Conservation (phyloP, 2,797 vertebrate species). For the Sebastes hopkinsi region DNA sequence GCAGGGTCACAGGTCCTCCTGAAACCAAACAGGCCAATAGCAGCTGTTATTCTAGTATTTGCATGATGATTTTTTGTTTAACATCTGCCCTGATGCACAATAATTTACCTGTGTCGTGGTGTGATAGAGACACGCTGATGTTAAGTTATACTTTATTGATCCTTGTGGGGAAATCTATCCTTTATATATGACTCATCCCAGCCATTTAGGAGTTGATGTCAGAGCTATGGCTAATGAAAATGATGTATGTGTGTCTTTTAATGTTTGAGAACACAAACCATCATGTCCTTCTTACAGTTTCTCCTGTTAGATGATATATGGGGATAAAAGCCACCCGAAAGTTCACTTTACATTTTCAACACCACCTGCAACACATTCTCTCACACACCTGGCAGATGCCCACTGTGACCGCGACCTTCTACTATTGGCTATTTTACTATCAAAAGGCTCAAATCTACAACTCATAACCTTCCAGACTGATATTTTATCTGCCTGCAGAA, state of each 20-base stretch:
- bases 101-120: fast-evolving
- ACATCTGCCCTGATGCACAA: not conserved
- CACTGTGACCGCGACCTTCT: not conserved
- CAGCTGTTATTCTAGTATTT: not conserved
- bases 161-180: not conserved
- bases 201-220: not conserved
- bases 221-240: not conserved
- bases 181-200: not conserved
- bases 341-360: not conserved
- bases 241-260: not conserved
- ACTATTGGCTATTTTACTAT: conserved; percentile 14
- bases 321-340: not conserved
- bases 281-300: not conserved
- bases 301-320: not conserved
- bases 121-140: not conserved
- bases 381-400: conserved; percentile 19
- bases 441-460: conserved; percentile 3
- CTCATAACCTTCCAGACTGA: conserved; percentile 18
- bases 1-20: not conserved
- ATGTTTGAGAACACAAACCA: not conserved
- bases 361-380: conserved; percentile 11
- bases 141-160: not conserved
- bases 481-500: conserved; percentile 30
- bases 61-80: not conserved
- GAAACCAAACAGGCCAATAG: not conserved